These are phyloP conservation scores for Meloe dianella DNA, from an alignment of 2,888 invertebrate genomes.

Conservation along the genomic window DNA sequence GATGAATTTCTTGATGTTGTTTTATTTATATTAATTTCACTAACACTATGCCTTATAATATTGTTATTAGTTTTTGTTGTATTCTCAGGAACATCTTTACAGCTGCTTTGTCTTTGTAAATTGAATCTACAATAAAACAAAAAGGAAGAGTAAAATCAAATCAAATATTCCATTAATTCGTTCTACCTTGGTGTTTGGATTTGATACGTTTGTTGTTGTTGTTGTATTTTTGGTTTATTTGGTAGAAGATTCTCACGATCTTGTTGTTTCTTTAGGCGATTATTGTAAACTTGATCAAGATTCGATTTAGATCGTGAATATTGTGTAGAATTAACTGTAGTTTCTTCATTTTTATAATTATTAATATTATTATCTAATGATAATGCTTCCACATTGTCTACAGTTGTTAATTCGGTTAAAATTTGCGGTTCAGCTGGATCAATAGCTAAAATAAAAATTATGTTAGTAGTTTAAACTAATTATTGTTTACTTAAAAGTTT, in stretches of 20 bases:
- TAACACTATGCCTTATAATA: slow-evolving; percentile 57
- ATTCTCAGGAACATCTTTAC: slow-evolving; percentile 54
- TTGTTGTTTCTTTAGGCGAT: slow-evolving; percentile 48
- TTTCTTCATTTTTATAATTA: slow-evolving; percentile 47
- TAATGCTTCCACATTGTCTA: slow-evolving; percentile 54
- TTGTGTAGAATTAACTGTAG: slow-evolving; percentile 44
- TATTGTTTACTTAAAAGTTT: no score
- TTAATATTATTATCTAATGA: slow-evolving; percentile 56
- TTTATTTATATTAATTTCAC: slow-evolving; percentile 57
- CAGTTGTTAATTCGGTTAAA: slow-evolving; percentile 42
- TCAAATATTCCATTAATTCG: neutral
- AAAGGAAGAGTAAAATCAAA: neutral
- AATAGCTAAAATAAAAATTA: slow-evolving; percentile 41
- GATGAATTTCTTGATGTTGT: slow-evolving; percentile 36
- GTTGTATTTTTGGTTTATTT: slow-evolving; percentile 38
- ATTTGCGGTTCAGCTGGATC: slow-evolving; percentile 64
- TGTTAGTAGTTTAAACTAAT: no score
- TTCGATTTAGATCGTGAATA: slow-evolving; percentile 59
- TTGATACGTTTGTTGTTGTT: slow-evolving; percentile 27
- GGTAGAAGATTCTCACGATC: slow-evolving; percentile 51
- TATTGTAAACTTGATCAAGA: slow-evolving; percentile 56
- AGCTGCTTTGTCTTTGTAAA: slow-evolving; percentile 57
- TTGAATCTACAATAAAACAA: slow-evolving; percentile 36
- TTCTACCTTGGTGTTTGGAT: neutral
- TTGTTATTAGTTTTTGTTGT: slow-evolving; percentile 43